Evolutionary conservation across 2,113 vertebrate species (phyloP).

Genomic region (Gorsachius goisagi): DNA sequence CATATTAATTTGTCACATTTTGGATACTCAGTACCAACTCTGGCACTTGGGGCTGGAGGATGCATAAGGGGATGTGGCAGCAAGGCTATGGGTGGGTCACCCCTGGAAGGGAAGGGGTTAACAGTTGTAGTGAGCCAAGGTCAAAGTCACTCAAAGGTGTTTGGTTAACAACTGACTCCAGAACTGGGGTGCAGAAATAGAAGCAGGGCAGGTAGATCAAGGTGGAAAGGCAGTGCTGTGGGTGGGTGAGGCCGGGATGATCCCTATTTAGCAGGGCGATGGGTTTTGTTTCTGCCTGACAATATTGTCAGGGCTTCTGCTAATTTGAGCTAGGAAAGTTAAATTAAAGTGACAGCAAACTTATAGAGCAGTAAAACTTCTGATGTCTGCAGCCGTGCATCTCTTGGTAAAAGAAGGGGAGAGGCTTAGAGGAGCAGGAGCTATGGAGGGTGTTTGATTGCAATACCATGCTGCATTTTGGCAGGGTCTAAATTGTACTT

Average conservation of each 20-base stretch:
- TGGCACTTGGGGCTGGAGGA: neutral
- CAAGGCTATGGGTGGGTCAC: neutral
- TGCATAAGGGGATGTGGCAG: neutral
- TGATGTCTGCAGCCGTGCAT: too few species aligned
- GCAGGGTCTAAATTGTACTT: neutral
- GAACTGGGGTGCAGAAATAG: neutral
- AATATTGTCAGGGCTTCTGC: neutral
- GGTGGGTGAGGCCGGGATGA: neutral
- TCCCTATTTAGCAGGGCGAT: neutral
- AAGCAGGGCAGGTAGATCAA: neutral
- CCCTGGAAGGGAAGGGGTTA: neutral
- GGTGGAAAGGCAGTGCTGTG: neutral
- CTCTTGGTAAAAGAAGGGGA: neutral
- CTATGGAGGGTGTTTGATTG: neutral
- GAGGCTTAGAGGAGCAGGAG: neutral
- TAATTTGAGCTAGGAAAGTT: neutral
- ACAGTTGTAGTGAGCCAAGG: neutral
- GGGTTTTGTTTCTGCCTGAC: neutral
- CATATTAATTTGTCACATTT: neutral
- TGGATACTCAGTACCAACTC: neutral
- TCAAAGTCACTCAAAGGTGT: neutral
- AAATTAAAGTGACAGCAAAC: neutral
- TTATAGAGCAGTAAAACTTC: neutral
- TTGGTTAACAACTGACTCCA: neutral
- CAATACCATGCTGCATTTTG: neutral